Conservation (phyloP, 2,113 vertebrate genomes). For the Pygoscelis antarcticus region DNA sequence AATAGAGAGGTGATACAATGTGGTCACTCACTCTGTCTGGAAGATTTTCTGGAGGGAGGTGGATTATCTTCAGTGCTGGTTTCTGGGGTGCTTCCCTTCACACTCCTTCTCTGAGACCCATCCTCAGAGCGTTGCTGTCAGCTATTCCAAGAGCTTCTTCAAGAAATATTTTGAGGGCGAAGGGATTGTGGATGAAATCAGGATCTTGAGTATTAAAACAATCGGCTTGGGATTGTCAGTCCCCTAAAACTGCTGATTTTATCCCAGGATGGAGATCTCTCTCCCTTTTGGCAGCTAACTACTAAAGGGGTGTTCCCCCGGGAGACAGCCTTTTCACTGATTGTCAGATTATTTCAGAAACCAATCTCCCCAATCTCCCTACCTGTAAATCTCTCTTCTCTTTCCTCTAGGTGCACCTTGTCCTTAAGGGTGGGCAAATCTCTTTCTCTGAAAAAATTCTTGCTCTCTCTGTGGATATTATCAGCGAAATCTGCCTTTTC, state of each 20-base stretch:
- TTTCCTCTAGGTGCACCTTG: background rate
- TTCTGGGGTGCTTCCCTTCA: slow-evolving; percentile 54
- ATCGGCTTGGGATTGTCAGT: background rate
- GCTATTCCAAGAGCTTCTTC: slow-evolving; percentile 49
- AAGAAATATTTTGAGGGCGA: background rate
- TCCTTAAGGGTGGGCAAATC: background rate
- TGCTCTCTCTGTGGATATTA: background rate
- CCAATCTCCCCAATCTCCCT: background rate
- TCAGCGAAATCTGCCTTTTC: background rate
- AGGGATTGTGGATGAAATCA: slow-evolving; percentile 12
- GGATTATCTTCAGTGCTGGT: slow-evolving; percentile 22
- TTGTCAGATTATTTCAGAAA: background rate
- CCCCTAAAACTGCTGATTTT: background rate
- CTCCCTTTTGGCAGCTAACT: background rate
- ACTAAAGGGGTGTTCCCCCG: background rate
- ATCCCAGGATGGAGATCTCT: background rate
- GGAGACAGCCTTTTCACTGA: background rate
- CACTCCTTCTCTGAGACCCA: slow-evolving; percentile 36
- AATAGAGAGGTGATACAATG: slow-evolving; percentile 22
- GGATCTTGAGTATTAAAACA: slow-evolving; percentile 20
- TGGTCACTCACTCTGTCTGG: slow-evolving; percentile 58
- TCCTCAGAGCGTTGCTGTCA: slow-evolving; percentile 22
- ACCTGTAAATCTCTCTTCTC: background rate
- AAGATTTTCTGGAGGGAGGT: slow-evolving; percentile 47
- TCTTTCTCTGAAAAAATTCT: background rate